Conservation (phyloP, 1,140 invertebrate species). For the Euura lappo region DNA sequence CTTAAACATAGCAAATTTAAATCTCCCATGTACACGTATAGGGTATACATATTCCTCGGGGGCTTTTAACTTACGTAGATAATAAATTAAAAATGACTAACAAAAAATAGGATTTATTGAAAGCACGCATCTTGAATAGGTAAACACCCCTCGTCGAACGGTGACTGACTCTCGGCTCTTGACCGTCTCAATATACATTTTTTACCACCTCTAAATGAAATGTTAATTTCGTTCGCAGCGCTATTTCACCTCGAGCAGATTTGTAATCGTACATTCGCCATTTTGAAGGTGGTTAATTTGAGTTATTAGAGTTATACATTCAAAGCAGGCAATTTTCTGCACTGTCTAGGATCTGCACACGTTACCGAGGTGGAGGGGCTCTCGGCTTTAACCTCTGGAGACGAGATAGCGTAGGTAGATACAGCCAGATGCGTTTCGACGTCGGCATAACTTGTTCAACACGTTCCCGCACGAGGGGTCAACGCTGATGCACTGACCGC, state of each 20-base stretch:
- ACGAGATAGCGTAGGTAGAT: not conserved
- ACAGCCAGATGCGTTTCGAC: not conserved
- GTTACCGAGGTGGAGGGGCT: not conserved
- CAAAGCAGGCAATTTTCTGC: not conserved
- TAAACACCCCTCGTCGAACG: not conserved
- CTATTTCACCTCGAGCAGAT: too few species aligned
- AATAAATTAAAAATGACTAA: not conserved
- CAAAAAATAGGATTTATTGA: not conserved
- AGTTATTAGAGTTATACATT: not conserved
- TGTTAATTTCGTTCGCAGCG: too few species aligned
- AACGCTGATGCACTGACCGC: constrained; percentile 18
- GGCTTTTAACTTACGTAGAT: not conserved
- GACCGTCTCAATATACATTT: too few species aligned
- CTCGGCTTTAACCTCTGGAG: not conserved
- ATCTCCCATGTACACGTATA: not conserved
- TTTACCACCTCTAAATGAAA: not conserved
- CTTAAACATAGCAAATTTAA: constrained; percentile 39
- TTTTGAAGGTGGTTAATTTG: too few species aligned
- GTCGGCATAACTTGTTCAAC: constrained; percentile 43
- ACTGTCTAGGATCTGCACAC: not conserved
- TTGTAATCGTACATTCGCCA: too few species aligned
- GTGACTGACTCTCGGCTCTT: too few species aligned
- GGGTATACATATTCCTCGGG: not conserved
- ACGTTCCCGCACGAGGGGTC: constrained; percentile 36
- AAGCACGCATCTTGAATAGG: not conserved